Conservation (phyloP, 2,797 vertebrate genomes). For the Sebastes iracundus region DNA sequence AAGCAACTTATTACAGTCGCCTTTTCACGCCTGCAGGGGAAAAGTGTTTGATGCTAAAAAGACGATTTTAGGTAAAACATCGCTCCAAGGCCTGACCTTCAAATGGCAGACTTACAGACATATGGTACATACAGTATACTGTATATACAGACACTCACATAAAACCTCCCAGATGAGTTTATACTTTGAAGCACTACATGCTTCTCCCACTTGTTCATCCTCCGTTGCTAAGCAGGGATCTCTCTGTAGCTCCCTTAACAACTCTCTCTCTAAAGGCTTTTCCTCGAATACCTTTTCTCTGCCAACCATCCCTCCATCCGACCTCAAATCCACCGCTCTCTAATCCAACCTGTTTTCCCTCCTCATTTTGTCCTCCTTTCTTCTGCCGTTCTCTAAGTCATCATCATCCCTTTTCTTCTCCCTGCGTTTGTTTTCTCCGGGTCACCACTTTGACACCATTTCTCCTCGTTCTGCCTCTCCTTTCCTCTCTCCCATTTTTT, state of each 20-base stretch:
- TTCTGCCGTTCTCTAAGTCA: neutral
- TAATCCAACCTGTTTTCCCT: constrained; percentile 13
- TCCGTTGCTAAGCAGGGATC: constrained; percentile 25
- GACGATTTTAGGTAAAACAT: neutral
- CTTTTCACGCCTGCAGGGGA: neutral
- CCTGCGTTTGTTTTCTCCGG: neutral
- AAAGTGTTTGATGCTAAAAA: neutral
- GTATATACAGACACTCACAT: neutral
- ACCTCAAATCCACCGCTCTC: constrained; percentile 2
- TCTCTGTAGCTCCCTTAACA: constrained; percentile 36
- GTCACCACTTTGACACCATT: neutral
- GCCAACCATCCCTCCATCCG: constrained; percentile 11
- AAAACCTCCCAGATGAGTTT: constrained; percentile 31
- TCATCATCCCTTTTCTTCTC: neutral
- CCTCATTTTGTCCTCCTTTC: neutral
- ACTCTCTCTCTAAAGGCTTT: constrained; percentile 29
- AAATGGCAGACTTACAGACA: constrained; percentile 13
- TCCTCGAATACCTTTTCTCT: constrained; percentile 15
- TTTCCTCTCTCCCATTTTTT: neutral
- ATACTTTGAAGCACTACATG: constrained; percentile 52
- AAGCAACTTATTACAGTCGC: neutral
- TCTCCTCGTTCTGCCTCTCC: neutral
- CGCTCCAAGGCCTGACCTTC: neutral
- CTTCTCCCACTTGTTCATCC: constrained; percentile 52
- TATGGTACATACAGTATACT: neutral